Percentiles rank a stretch among this genome's conserved stretches.
Conservation (phyloP, 1,140 invertebrate genomes). For the Drosophila carrolli region DNA sequence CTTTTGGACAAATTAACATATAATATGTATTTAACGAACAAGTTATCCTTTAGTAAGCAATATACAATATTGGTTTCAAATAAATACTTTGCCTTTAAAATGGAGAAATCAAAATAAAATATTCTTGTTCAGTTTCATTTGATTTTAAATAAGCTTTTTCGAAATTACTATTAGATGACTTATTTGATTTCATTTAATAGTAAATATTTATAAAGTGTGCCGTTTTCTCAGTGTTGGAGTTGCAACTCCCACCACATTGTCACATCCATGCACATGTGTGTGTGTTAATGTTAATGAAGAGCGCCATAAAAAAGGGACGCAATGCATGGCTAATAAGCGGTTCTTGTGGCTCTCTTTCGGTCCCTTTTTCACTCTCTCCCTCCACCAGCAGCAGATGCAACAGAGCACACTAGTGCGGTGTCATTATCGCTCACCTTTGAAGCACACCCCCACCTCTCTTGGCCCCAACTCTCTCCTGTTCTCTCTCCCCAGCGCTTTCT, state of each 20-base stretch:
- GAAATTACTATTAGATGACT: no score
- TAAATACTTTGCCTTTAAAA: no score
- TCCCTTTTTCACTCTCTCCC: neutral
- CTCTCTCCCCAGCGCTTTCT: slow-evolving; percentile 13
- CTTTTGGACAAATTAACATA: no score
- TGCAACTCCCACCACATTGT: slow-evolving; percentile 28
- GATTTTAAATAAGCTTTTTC: no score
- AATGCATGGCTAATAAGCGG: slow-evolving; percentile 79
- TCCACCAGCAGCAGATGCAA: slow-evolving; percentile 6
- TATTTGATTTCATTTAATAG: no score
- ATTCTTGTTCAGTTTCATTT: no score
- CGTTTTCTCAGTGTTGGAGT: slow-evolving; percentile 13
- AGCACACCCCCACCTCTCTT: neutral
- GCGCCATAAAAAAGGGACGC: slow-evolving; percentile 43
- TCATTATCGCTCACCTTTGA: slow-evolving; percentile 63
- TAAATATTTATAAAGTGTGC: no score
- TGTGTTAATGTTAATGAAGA: slow-evolving; percentile 68
- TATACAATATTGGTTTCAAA: no score
- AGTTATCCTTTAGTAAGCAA: no score
- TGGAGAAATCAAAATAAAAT: no score
- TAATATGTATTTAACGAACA: no score
- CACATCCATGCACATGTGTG: slow-evolving; percentile 21
- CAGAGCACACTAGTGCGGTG: slow-evolving; percentile 51
- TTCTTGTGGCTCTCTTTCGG: slow-evolving; percentile 44
- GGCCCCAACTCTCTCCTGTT: slow-evolving; percentile 1